phyloP scores from a whole-genome alignment of 2,113 vertebrate species.

The Trochalopteron elliotii region DNA sequence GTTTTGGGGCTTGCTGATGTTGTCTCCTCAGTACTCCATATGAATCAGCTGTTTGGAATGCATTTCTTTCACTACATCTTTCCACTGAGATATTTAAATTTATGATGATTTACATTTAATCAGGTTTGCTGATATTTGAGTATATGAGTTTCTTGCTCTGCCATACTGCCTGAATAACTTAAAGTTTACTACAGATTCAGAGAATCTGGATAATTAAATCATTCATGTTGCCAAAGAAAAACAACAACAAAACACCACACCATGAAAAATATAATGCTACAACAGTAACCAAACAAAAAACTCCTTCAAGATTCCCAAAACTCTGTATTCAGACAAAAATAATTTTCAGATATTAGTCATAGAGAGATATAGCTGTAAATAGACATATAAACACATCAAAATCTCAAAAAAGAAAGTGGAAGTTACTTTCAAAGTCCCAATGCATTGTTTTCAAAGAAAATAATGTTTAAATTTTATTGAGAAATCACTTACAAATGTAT shows the following conservation, averaged over 20 bases:
- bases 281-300: neutral
- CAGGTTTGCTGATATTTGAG: neutral
- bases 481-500: neutral
- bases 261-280: neutral
- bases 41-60: neutral
- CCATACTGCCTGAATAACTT: neutral
- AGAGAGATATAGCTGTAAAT: neutral
- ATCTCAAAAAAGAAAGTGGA: neutral
- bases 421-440: neutral
- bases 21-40: neutral
- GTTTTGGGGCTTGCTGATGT: neutral
- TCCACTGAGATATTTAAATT: conserved; percentile 1
- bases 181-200: neutral
- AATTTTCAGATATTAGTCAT: neutral
- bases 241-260: neutral
- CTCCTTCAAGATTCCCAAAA: neutral
- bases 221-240: neutral
- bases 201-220: neutral
- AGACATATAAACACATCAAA: neutral
- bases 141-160: neutral
- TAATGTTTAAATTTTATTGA: neutral
- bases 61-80: neutral
- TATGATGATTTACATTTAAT: conserved; percentile 4
- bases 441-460: neutral
- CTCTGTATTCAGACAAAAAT: neutral